Conservation (phyloP, 2,888 invertebrate genomes). For the Lepidonotus clava region DNA sequence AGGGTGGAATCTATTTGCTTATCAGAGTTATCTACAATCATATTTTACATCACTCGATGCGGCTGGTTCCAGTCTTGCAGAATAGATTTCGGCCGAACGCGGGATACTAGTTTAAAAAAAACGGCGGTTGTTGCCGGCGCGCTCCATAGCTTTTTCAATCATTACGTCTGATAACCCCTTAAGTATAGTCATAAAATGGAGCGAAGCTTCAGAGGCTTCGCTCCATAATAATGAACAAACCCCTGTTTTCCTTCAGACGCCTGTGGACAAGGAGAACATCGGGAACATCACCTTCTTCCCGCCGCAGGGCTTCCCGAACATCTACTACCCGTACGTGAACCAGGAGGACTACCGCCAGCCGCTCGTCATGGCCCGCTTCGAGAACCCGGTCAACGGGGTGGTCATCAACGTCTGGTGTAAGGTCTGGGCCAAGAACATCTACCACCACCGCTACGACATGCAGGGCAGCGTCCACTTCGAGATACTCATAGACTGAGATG, state of each 20-base stretch:
- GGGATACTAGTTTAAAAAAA: too few species aligned
- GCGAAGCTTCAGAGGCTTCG: too few species aligned
- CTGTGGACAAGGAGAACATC: conserved; percentile 87
- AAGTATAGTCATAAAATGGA: too few species aligned
- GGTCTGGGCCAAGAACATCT: conserved; percentile 65
- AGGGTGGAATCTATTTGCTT: too few species aligned
- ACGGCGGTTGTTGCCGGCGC: too few species aligned
- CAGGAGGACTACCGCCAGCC: conserved; percentile 81
- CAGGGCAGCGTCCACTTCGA: conserved; percentile 97
- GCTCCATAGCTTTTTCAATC: too few species aligned
- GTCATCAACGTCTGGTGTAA: conserved; percentile 81
- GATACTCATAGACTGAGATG: conserved; percentile 94
- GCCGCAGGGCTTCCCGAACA: conserved; percentile 84
- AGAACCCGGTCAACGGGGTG: conserved; percentile 78
- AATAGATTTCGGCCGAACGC: too few species aligned
- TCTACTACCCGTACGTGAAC: conserved; percentile 81
- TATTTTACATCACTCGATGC: too few species aligned
- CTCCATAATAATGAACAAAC: too few species aligned
- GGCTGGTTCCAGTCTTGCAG: too few species aligned
- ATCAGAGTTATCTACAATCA: too few species aligned
- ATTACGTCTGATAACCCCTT: too few species aligned
- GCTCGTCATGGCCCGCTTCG: conserved; percentile 81
- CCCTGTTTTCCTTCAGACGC: conserved; percentile 42
- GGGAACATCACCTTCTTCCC: conserved; percentile 90
- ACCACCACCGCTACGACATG: conserved; percentile 92